phyloP scores from a whole-genome alignment of 2,113 vertebrate genomes.

The Irena cyanogastra region DNA sequence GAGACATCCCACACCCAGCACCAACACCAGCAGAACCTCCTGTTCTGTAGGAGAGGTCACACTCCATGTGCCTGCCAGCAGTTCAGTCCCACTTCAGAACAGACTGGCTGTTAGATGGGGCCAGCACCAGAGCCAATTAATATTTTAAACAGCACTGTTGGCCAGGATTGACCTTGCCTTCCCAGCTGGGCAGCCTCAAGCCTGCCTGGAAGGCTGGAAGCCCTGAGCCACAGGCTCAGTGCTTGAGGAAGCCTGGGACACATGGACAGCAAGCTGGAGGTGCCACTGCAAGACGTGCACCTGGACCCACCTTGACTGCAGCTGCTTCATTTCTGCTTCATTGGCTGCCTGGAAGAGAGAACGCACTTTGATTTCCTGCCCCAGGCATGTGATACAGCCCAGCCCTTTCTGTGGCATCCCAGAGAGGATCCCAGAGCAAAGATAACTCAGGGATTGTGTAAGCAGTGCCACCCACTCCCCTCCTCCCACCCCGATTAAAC shows the following conservation, averaged over 20 bases:
- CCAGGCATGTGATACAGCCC: not conserved
- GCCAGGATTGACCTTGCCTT: not conserved
- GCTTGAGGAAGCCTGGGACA: not conserved
- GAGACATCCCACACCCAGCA: not conserved
- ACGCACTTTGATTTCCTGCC: not conserved
- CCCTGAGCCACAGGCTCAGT: not conserved
- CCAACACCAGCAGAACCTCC: not conserved
- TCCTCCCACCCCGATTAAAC: not conserved
- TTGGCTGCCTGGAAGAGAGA: constrained; percentile 67
- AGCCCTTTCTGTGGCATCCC: not conserved
- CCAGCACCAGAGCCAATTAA: not conserved
- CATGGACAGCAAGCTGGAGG: not conserved
- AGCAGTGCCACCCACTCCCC: not conserved
- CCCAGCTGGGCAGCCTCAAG: not conserved
- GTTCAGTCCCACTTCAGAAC: not conserved
- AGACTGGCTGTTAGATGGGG: not conserved
- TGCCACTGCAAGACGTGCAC: not conserved
- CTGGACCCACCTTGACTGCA: constrained; percentile 76
- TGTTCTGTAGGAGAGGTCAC: not conserved
- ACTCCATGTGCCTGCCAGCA: not conserved
- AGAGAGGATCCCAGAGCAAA: not conserved
- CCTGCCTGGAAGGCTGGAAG: not conserved
- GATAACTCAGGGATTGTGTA: not conserved
- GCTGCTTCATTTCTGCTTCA: constrained; percentile 71
- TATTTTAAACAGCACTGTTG: not conserved